Conservation (phyloP, 2,113 vertebrate species). For the Felis catus region F.catus_Fca126_mat1.0 CM031426.1:48248001-48248500, state of each 20-base stretch:
- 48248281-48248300: neutral
- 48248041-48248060: neutral
- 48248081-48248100: conserved; percentile 10
- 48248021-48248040: neutral
- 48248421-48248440: neutral
- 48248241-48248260: neutral
- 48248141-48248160: neutral
- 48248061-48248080: conserved; percentile 42
- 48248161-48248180: neutral
- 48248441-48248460: neutral
- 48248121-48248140: neutral
- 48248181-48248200: neutral
- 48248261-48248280: neutral
- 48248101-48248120: neutral
- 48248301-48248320: neutral
- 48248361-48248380: neutral
- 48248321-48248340: neutral
- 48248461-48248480: neutral
- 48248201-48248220: neutral
- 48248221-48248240: neutral
- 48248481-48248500: neutral
- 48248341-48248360: neutral
- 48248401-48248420: conserved; percentile 22
- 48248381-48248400: neutral
- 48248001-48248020: neutral